Evolutionary conservation across 1,140 invertebrate genomes (phyloP).

Genomic region (Neodiprion lecontei): DNA sequence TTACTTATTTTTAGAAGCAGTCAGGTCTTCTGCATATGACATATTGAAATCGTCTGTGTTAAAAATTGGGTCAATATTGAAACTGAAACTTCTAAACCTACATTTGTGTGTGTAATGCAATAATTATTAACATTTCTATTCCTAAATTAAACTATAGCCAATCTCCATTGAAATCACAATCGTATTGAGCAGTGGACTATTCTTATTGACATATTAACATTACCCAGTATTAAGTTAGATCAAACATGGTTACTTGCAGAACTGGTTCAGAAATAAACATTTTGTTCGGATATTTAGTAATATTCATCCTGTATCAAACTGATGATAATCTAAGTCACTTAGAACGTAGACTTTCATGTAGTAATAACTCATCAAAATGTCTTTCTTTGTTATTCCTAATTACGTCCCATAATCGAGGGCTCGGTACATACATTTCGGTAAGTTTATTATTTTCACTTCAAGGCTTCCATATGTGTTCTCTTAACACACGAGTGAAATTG

Average conservation of each 20-base stretch:
- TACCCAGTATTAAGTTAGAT: neutral
- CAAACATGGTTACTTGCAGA: neutral
- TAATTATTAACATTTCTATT: neutral
- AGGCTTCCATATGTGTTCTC: constrained; percentile 28
- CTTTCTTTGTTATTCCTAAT: constrained; percentile 56
- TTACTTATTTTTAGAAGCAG: constrained; percentile 1
- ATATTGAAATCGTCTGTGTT: neutral
- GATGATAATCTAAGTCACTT: constrained; percentile 11
- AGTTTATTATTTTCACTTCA: constrained; percentile 48
- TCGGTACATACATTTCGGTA: constrained; percentile 50
- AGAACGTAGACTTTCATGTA: constrained; percentile 1
- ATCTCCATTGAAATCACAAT: neutral
- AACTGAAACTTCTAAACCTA: neutral
- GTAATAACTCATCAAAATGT: constrained; percentile 35
- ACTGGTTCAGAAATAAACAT: neutral
- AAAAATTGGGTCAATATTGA: neutral
- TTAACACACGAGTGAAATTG: neutral
- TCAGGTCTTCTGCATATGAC: neutral
- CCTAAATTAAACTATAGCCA: too few species aligned
- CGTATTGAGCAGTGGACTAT: neutral
- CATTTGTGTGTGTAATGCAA: neutral
- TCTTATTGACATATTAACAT: neutral
- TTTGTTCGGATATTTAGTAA: neutral
- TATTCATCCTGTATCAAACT: neutral
- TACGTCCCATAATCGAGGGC: constrained; percentile 53